Evolutionary conservation across 2,113 vertebrate species (phyloP), one percentile per base, ranked within the genome.

Genomic region (Aptenodytes patagonicus): DNA sequence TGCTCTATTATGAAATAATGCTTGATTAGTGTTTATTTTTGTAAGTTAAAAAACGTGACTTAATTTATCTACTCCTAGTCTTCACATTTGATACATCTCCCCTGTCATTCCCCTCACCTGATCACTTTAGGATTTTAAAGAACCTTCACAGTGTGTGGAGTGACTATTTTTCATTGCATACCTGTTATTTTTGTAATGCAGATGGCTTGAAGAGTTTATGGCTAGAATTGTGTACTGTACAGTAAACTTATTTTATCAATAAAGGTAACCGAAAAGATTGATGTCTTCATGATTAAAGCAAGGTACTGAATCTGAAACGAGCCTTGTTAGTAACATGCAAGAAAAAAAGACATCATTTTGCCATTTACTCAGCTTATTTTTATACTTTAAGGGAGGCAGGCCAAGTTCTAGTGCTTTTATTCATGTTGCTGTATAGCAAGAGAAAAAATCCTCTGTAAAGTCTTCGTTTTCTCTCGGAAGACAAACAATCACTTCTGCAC

Each of bases 161-260:
- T 93, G 95, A 96, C 87, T 96, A 78, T 94, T 97, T 97, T 97
- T 95, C 95, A 95, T 87, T 85, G 92, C 92, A 55, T 96, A 90
- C 78, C 94, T 94, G 94, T 95, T 97, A 94, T 97, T 98, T 97
- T 96, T 96, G 94, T 97, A 95, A 97, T 72, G 94, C 89, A 90
- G 55, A 97, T 93, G 81, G 95, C 93, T 98, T 95, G 93, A 62
- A 97, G 94, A 89, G 80, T 89, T 95, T 96, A 89, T 92, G 83
- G 95, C 82, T 96, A 80, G 92, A 92, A 42, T 91, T 97, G 88
- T 97, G 90, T 97, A 97, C 84, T 97, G 93, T 94, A 96, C 76
- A 98, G 94, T 96, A 96, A 89, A 97, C 84, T 93, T 98, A 97
- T 98, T 98, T 98, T 98, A 95, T 97, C 97, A 98, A 97, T 98